These are phyloP conservation scores for Cheirogaleus medius DNA, from an alignment of 2,113 vertebrate genomes.

Conservation along the genomic window DNA sequence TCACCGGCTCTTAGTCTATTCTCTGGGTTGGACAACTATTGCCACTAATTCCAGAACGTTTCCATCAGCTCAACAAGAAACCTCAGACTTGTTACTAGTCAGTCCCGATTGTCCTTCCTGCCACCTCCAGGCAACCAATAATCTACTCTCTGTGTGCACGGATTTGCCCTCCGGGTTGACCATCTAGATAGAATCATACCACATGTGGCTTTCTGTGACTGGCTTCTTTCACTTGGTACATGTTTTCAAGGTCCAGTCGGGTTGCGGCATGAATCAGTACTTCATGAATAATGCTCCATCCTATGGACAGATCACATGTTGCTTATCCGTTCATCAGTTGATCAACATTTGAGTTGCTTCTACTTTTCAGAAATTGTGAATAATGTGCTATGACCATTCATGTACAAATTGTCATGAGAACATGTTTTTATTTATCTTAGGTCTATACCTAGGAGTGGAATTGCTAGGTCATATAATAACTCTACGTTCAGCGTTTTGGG, in stretches of 20 bases:
- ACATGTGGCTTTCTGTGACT: background rate
- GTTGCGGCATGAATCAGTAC: too few species aligned
- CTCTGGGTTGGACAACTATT: background rate
- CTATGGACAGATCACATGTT: background rate
- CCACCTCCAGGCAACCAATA: background rate
- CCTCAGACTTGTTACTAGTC: background rate
- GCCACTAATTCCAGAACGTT: background rate
- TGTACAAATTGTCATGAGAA: background rate
- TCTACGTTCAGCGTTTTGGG: slow-evolving; percentile 43
- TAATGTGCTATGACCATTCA: background rate
- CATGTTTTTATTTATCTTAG: background rate
- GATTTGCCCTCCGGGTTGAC: background rate
- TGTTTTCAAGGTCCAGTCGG: background rate
- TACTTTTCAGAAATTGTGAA: background rate
- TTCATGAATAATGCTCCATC: background rate
- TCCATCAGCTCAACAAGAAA: background rate
- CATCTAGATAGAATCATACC: background rate
- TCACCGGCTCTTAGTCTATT: background rate
- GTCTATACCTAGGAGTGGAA: background rate
- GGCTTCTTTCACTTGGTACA: background rate
- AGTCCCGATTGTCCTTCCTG: background rate
- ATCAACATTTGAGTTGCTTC: background rate
- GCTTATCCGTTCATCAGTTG: rapidly evolving
- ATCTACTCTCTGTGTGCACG: background rate
- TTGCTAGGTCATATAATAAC: background rate